These are phyloP conservation scores for Gasteruption jaculator DNA, from an alignment of 2,888 invertebrate genomes.

Conservation along the genomic window DNA sequence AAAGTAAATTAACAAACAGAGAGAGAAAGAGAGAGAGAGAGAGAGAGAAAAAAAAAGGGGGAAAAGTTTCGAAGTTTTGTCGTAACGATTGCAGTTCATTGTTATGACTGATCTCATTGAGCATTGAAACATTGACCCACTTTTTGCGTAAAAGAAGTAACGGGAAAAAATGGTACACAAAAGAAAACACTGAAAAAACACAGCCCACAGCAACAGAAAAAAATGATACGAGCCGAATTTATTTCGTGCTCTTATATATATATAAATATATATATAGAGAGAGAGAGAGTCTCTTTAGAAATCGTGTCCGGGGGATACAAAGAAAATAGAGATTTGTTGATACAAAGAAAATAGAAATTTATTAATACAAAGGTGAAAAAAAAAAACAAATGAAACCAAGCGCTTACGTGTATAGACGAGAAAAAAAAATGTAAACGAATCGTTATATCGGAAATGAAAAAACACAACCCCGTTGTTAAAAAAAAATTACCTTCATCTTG, in stretches of 20 bases:
- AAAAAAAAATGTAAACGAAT: no score
- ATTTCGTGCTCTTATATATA: no score
- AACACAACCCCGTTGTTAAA: neutral
- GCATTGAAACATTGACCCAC: no score
- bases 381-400: slow-evolving; percentile 16
- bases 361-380: neutral
- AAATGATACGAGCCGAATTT: no score
- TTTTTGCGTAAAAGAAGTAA: no score
- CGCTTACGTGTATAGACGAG: slow-evolving; percentile 46
- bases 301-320: slow-evolving; percentile 46
- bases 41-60: slow-evolving; percentile 9
- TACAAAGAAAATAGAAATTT: neutral
- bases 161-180: no score
- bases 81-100: no score
- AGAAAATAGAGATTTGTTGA: neutral
- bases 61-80: no score
- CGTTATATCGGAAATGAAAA: slow-evolving; percentile 11
- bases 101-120: slow-evolving; percentile 51
- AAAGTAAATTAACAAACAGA: neutral
- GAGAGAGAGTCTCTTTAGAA: slow-evolving; percentile 40
- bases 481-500: neutral
- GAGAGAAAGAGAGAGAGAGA: neutral
- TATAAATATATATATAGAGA: no score
- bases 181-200: slow-evolving; percentile 7
- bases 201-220: slow-evolving; percentile 16